Percentiles rank a stretch among this genome's conserved stretches.
Conservation (phyloP, 2,888 invertebrate species). For the Globia sparganii region DNA sequence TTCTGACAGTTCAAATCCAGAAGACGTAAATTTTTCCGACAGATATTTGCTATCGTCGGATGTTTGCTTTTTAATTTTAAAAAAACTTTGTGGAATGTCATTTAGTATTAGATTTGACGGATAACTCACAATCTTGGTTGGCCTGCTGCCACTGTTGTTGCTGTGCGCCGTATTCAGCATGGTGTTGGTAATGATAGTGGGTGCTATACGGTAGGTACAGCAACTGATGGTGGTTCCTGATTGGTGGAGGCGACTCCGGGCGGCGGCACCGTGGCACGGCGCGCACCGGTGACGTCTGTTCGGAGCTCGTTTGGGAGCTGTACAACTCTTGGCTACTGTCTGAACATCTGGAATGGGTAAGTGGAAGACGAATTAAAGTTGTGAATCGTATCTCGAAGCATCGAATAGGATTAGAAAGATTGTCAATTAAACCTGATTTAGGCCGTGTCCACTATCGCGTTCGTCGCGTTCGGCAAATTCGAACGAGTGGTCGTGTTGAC, state of each 20-base stretch:
- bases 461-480: neutral
- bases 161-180: slow-evolving; percentile 76
- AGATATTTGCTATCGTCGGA: neutral
- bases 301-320: slow-evolving; percentile 87
- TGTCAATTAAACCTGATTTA: neutral
- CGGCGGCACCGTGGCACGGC: slow-evolving; percentile 84
- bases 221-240: slow-evolving; percentile 92
- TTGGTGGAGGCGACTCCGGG: slow-evolving; percentile 93
- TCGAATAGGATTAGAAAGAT: neutral
- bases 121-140: slow-evolving; percentile 80
- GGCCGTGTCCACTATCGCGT: neutral
- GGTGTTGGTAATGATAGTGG: slow-evolving; percentile 84
- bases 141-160: slow-evolving; percentile 76
- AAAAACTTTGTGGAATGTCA: neutral
- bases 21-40: neutral
- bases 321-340: slow-evolving; percentile 88
- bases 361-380: slow-evolving; percentile 15
- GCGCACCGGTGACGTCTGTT: slow-evolving; percentile 86
- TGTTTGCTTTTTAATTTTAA: too few relatives aligned
- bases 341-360: slow-evolving; percentile 78
- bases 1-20: neutral
- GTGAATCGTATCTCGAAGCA: slow-evolving; percentile 4
- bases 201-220: slow-evolving; percentile 93
- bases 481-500: neutral
- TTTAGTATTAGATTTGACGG: neutral